Evolutionary conservation across 37 sponge, comb jelly and placozoan genomes (phyloP).

Genomic region (Lycopodina hypogea): DNA sequence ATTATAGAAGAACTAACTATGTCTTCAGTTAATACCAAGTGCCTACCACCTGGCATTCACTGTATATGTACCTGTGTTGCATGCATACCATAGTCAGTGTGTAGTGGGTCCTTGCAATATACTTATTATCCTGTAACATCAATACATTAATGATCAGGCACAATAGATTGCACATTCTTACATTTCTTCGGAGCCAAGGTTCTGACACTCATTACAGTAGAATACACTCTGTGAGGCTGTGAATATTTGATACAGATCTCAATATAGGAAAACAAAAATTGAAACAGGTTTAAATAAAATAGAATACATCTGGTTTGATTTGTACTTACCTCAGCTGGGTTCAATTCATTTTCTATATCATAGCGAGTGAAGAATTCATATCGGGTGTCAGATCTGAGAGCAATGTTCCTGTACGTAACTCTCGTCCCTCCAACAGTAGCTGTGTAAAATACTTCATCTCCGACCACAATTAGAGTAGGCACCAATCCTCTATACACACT

Average conservation of each 20-base stretch:
- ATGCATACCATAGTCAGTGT: no score
- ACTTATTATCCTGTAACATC: no score
- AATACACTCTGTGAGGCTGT: neutral
- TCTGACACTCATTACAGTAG: neutral
- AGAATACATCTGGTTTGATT: neutral
- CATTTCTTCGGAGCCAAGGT: no score
- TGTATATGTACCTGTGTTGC: no score
- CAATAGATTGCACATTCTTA: no score
- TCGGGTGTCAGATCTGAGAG: conserved; percentile 7
- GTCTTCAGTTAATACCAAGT: no score
- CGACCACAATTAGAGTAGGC: conserved; percentile 19
- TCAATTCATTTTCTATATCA: conserved; percentile 18
- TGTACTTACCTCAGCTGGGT: neutral
- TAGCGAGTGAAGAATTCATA: conserved; percentile 23
- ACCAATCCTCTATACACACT: neutral
- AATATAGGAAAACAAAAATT: neutral
- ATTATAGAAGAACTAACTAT: no score
- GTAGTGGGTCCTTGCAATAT: no score
- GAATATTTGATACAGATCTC: neutral
- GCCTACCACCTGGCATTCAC: no score
- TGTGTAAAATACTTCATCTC: conserved; percentile 11
- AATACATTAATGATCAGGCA: no score
- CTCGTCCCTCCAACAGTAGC: neutral
- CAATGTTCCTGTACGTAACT: neutral
- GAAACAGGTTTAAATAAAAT: no score